These are phyloP conservation scores for Embidobia sp. DNA, from an alignment of 2,888 invertebrate species.

Conservation along the genomic window DNA sequence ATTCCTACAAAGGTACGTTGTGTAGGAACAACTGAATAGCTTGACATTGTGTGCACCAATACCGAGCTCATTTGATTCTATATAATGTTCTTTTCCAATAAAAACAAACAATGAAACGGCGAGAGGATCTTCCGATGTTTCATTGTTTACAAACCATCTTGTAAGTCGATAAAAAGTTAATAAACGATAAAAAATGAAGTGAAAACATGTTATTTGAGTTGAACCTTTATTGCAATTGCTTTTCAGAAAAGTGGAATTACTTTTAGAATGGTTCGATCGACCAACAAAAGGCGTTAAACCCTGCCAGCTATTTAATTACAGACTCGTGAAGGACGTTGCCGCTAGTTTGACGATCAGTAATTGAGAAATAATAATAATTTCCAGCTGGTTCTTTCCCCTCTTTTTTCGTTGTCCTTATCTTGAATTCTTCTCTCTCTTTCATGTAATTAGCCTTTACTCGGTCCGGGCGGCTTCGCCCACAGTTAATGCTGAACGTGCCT, in stretches of 20 bases:
- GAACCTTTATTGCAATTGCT: constrained; percentile 46
- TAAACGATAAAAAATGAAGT: constrained; percentile 39
- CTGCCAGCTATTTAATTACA: constrained; percentile 74
- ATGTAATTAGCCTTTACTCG: constrained; percentile 63
- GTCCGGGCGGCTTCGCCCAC: constrained; percentile 24
- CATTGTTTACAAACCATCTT: constrained; percentile 35
- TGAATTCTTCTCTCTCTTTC: constrained; percentile 50
- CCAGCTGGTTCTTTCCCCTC: constrained; percentile 68
- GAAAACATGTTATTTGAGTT: constrained; percentile 44
- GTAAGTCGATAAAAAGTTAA: constrained; percentile 30
- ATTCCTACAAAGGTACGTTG: no score
- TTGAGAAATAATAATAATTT: constrained; percentile 76
- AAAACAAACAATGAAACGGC: neutral
- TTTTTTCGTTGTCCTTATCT: constrained; percentile 51
- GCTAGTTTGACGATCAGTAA: constrained; percentile 70
- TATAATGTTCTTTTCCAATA: constrained; percentile 21
- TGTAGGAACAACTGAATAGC: no score
- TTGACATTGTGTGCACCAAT: no score
- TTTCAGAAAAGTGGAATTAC: constrained; percentile 55
- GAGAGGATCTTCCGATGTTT: neutral
- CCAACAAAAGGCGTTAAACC: constrained; percentile 73
- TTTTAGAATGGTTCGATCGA: constrained; percentile 45
- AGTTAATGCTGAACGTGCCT: constrained; percentile 50
- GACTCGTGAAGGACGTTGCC: constrained; percentile 66
- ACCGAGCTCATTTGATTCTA: constrained; percentile 51